A percentile compares a stretch with the other conserved stretches of the same genome.
These are phyloP conservation scores for Centruroides sculpturatus DNA, from an alignment of 1,140 invertebrate genomes.

Conservation along the genomic window DNA sequence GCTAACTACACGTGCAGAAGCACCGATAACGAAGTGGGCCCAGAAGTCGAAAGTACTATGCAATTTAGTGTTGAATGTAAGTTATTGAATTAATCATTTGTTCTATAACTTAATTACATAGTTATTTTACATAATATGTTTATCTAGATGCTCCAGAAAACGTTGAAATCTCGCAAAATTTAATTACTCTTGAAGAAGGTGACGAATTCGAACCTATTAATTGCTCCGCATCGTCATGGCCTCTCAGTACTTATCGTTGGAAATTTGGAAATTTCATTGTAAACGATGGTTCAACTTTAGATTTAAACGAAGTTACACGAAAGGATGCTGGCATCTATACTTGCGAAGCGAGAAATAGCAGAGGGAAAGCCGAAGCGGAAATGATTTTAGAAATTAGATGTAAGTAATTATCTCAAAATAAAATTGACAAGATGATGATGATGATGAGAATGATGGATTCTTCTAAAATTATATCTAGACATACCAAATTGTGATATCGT, in stretches of 20 bases:
- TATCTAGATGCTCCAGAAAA: conserved; percentile 67
- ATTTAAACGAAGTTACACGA: conserved; percentile 40
- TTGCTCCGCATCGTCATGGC: conserved; percentile 57
- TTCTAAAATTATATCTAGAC: neutral
- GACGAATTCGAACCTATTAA: conserved; percentile 54
- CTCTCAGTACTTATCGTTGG: conserved; percentile 52
- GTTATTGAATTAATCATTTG: conserved; percentile 25
- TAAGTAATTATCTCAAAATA: conserved; percentile 36
- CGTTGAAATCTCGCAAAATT: conserved; percentile 51
- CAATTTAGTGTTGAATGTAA: conserved; percentile 77
- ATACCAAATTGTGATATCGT: neutral
- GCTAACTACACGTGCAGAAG: conserved; percentile 72
- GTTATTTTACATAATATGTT: neutral
- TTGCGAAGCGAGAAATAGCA: conserved; percentile 58
- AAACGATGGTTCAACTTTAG: conserved; percentile 5
- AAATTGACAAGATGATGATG: too few species aligned
- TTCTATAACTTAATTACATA: neutral
- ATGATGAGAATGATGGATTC: too few species aligned
- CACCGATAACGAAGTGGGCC: conserved; percentile 50
- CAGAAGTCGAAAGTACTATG: conserved; percentile 59
- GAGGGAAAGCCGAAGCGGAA: conserved; percentile 47
- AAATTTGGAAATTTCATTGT: conserved; percentile 6
- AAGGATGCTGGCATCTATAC: conserved; percentile 49
- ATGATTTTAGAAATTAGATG: conserved; percentile 63
- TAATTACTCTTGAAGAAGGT: conserved; percentile 58